These are phyloP conservation scores for Megalopta genalis DNA, from an alignment of 1,140 invertebrate species.

Conservation along the genomic window DNA sequence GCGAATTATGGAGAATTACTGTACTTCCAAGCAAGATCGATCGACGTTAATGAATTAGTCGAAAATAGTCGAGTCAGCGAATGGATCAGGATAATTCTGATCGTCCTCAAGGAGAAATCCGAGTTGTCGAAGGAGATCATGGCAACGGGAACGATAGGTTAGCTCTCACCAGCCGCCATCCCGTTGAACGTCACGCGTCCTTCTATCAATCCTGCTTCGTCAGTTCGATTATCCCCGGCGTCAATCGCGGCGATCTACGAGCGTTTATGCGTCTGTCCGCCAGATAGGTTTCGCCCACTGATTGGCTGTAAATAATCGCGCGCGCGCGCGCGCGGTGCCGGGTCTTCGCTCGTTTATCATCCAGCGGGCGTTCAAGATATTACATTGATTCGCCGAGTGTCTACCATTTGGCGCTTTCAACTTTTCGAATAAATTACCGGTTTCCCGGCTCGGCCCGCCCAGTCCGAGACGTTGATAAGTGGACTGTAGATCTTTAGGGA, in stretches of 20 bases:
- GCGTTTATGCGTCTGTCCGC: conserved; percentile 34
- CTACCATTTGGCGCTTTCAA: not conserved
- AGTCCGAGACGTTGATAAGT: not conserved
- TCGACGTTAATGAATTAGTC: too few species aligned
- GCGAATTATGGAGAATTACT: too few species aligned
- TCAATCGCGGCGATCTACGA: conserved; percentile 34
- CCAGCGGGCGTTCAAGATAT: conserved; percentile 25
- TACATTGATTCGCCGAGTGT: conserved; percentile 15
- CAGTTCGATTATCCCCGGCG: conserved; percentile 48
- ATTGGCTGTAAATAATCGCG: conserved; percentile 49
- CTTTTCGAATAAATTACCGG: conserved; percentile 11
- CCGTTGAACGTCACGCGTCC: conserved; percentile 11
- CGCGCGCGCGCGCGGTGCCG: not conserved
- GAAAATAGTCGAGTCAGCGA: too few species aligned
- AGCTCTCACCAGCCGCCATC: not conserved
- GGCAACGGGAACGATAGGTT: not conserved
- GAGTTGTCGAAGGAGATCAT: not conserved
- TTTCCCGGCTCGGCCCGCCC: not conserved
- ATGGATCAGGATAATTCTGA: too few species aligned
- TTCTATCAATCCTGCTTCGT: conserved; percentile 49
- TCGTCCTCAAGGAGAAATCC: not conserved
- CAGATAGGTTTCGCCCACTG: conserved; percentile 36
- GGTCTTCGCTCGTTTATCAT: conserved; percentile 19
- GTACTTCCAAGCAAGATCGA: too few species aligned
- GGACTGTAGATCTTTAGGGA: too few species aligned